Base-by-base conservation (phyloP, 1,140 invertebrate species). In the Eciton burchellii region DNA sequence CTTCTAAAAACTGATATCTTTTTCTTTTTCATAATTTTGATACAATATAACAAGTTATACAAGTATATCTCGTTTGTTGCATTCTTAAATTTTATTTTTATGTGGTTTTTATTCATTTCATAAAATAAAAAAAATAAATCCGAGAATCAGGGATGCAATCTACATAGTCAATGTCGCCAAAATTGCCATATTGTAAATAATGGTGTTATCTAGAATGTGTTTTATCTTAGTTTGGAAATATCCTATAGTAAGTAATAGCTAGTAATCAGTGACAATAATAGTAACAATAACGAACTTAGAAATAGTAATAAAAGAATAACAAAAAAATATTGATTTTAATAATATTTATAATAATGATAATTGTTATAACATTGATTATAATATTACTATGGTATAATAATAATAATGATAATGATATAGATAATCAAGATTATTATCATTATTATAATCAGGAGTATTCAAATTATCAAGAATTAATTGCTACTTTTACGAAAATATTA, bases 1-100 rank as follows among this genome's bases (percentile, higher is more conserved):
- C 72, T 74, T 74, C 74, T 63, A 84, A 85, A 86, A 81, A 63
- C 57, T 76, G 83, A 70, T 45, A 45, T 68, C 63, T 72, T 47
- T 66, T 56, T 21, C 9, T 65, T 63, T 45, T 35, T 35, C 35
- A 35, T 35, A 35, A n/a, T 63, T 60, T 29, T 49, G 56, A 8
- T 41, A 5, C 35, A 62, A 3, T 59, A 14, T 6, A 62, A 68
- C 41, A 19, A 26, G 24, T 21, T 65, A 19, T 63, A 41, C 29
- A 35, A 54, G 1, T 26, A 70, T 16, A 56, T 24, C 14, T 81
- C 29, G 4, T 79, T 66, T 79, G 16, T 5, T 8, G 41, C 52
- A 26, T 52, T 16, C 35, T 72, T 35, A 73, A 60, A 1, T 52
- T 19, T 76, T 43, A 41, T 76, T 52, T 76, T 52, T 29, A 16